These are phyloP conservation scores for Oeneis ivallda DNA, from an alignment of 2,888 invertebrate species.

Conservation along the genomic window DNA sequence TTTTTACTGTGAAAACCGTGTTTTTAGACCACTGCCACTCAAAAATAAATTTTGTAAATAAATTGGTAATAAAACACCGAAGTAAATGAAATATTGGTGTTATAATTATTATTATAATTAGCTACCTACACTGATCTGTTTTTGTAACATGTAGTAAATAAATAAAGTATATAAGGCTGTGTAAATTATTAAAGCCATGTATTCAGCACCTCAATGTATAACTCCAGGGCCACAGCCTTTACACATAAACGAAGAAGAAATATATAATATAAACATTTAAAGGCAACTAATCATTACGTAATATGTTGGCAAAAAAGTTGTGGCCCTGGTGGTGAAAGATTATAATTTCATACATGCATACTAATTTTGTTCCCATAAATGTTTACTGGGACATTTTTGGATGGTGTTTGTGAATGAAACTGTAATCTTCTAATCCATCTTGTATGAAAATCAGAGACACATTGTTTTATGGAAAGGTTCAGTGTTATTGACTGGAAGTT, in stretches of 20 bases:
- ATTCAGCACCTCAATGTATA: slow-evolving; percentile 65
- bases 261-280: not conserved
- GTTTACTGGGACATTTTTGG: not conserved
- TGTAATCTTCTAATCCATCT: slow-evolving; percentile 48
- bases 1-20: not conserved
- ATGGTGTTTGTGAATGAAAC: slow-evolving; percentile 23
- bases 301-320: not conserved
- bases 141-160: slow-evolving; percentile 77
- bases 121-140: slow-evolving; percentile 77
- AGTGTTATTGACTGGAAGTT: slow-evolving; percentile 80
- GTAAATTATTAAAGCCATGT: slow-evolving; percentile 74
- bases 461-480: slow-evolving; percentile 75
- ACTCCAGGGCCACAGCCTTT: slow-evolving; percentile 19
- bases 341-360: slow-evolving; percentile 25
- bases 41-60: slow-evolving; percentile 72
- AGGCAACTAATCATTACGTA: not conserved
- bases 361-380: not conserved
- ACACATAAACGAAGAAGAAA: not conserved
- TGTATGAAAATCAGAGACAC: slow-evolving; percentile 71
- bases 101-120: slow-evolving; percentile 63
- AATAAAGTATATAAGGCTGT: slow-evolving; percentile 78
- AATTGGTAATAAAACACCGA: slow-evolving; percentile 54
- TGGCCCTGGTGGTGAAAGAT: slow-evolving; percentile 29
- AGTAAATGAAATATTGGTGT: slow-evolving; percentile 55
- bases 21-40: slow-evolving; percentile 63